Percentiles rank a stretch among this genome's conserved stretches.
Evolutionary conservation across 2,888 invertebrate genomes (phyloP).

Genomic region (Zaprionus lineosus): DNA sequence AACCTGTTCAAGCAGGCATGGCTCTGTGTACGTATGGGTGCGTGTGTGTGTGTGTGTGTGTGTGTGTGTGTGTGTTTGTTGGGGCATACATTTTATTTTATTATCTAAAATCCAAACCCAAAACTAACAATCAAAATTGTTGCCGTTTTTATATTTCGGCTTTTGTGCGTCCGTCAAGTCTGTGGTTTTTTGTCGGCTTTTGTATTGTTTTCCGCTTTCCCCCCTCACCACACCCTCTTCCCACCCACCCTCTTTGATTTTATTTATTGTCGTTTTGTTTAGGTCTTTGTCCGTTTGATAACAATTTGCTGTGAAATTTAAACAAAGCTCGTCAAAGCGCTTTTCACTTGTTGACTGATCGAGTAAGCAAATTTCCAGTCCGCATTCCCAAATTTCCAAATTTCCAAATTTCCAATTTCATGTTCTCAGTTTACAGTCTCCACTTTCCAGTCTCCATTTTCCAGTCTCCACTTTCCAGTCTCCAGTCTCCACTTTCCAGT

Average conservation of each 20-base stretch:
- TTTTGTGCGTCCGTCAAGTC: conserved; percentile 12
- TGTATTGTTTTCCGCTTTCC: conserved; percentile 3
- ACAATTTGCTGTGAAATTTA: conserved; percentile 17
- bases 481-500: too few relatives aligned
- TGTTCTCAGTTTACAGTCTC: too few relatives aligned
- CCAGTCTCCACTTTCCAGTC: too few relatives aligned
- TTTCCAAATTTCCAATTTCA: too few relatives aligned
- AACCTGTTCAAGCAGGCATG: conserved; percentile 38
- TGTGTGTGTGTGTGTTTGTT: background rate
- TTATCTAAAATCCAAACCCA: conserved; percentile 27
- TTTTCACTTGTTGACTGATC: background rate
- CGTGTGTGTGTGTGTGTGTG: background rate
- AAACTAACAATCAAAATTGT: conserved; percentile 16
- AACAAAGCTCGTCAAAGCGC: conserved; percentile 1
- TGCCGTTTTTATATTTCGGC: conserved; percentile 6
- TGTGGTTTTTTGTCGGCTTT: background rate
- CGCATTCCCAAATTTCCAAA: too few relatives aligned
- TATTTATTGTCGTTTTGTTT: conserved; percentile 7
- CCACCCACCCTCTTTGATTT: too few relatives aligned
- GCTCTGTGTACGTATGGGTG: background rate
- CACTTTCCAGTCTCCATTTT: too few relatives aligned
- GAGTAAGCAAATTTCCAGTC: too few relatives aligned
- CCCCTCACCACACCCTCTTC: too few relatives aligned
- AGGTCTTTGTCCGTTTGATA: background rate
- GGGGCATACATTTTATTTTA: conserved; percentile 27